Conservation (phyloP, 2,888 invertebrate species). For the Trilocha varians region DNA sequence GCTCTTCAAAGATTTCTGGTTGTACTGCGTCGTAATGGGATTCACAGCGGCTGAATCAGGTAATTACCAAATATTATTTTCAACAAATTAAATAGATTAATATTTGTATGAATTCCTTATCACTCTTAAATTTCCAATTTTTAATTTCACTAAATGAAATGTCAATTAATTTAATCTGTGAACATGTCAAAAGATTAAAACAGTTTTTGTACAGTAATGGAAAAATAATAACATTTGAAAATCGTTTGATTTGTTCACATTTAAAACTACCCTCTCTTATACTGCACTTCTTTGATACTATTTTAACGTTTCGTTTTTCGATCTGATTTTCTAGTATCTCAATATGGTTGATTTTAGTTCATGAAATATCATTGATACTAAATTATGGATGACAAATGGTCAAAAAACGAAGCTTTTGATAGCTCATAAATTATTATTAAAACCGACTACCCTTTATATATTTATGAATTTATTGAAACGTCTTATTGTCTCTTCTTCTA, state of each 20-base stretch:
- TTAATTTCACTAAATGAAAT: no score
- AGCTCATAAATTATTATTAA: background rate
- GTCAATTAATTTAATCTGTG: background rate
- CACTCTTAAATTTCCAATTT: background rate
- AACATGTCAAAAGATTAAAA: background rate
- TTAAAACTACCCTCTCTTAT: constrained; percentile 8
- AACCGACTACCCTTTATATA: background rate
- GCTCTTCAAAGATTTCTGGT: constrained; percentile 99
- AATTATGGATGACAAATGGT: no score
- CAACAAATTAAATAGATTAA: constrained; percentile 4
- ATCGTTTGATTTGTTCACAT: constrained; percentile 9
- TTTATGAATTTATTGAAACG: constrained; percentile 50
- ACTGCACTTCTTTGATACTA: constrained; percentile 15
- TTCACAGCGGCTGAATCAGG: constrained; percentile 90
- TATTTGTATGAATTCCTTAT: background rate
- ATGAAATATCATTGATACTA: no score
- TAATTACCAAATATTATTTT: constrained; percentile 26
- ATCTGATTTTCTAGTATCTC: no score
- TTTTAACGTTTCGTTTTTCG: background rate
- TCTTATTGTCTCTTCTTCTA: constrained; percentile 63
- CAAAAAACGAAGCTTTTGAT: no score
- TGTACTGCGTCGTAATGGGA: constrained; percentile 99
- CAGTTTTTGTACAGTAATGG: background rate
- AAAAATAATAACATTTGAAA: no score
- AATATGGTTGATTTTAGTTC: no score